phyloP scores from a whole-genome alignment of 2,888 invertebrate species.

The Zelleria hepariella region DNA sequence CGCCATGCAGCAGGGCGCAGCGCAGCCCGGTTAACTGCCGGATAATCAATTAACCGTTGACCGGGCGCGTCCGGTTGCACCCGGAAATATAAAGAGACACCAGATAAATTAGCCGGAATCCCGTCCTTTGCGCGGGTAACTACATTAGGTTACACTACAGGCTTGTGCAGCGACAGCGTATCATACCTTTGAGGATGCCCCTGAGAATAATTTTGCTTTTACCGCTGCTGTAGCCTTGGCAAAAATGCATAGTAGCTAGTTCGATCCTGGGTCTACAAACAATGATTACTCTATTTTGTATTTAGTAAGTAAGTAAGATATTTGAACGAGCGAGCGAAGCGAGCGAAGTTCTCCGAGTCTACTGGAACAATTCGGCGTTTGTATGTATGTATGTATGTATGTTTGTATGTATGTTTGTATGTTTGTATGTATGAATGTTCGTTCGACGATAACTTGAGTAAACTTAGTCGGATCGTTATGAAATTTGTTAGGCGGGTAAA shows the following conservation, averaged over 20 bases:
- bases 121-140: conserved; percentile 17
- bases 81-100: conserved; percentile 53
- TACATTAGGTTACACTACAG: neutral
- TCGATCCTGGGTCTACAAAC: too few species aligned
- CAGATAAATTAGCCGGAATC: conserved; percentile 54
- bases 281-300: too few species aligned
- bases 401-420: too few species aligned
- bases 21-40: conserved; percentile 37
- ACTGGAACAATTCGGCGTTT: too few species aligned
- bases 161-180: neutral
- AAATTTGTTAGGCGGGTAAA: too few species aligned
- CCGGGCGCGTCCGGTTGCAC: conserved; percentile 60
- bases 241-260: neutral
- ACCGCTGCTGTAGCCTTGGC: neutral
- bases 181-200: neutral
- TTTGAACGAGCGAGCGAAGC: too few species aligned
- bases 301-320: too few species aligned
- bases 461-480: too few species aligned
- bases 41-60: conserved; percentile 66
- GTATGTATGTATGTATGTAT: too few species aligned
- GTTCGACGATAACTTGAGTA: too few species aligned
- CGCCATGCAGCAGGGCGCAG: neutral
- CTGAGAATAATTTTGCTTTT: neutral
- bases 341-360: too few species aligned
- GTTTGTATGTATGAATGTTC: too few species aligned